Evolutionary conservation across 2,113 vertebrate genomes (phyloP).

Genomic region (Ptilonorhynchus violaceus): DNA sequence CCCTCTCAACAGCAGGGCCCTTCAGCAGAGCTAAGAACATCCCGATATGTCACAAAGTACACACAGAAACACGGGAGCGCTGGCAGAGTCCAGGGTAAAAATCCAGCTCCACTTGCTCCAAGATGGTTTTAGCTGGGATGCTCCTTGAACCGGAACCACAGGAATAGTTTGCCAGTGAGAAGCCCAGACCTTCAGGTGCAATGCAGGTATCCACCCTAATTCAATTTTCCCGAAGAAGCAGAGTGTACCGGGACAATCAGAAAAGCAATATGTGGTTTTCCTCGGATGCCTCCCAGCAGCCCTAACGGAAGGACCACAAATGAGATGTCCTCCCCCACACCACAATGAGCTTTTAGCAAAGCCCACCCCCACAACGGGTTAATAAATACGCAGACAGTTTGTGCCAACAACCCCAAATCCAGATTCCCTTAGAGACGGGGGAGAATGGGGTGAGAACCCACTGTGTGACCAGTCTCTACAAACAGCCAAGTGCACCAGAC

Average conservation of each 20-base stretch:
- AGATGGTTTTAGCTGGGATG: neutral
- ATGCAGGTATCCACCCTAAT: neutral
- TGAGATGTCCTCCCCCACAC: neutral
- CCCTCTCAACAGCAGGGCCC: neutral
- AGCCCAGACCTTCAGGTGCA: neutral
- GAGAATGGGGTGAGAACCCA: neutral
- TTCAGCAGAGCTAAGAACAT: neutral
- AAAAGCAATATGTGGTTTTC: neutral
- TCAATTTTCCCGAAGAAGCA: neutral
- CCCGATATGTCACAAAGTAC: accelerated
- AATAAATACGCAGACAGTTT: neutral
- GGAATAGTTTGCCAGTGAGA: neutral
- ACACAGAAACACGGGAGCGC: accelerated
- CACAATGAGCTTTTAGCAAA: neutral
- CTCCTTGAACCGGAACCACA: neutral
- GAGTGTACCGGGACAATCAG: neutral
- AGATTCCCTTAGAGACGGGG: neutral
- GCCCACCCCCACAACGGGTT: neutral
- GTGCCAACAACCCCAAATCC: neutral
- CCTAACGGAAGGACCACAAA: neutral
- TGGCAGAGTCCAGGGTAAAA: neutral
- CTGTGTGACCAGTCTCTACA: neutral
- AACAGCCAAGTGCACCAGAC: neutral
- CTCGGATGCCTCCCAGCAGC: neutral
- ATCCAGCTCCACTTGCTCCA: neutral